Evolutionary conservation across 2,113 vertebrate species (phyloP).

Genomic region (Enhydra lutris): DNA sequence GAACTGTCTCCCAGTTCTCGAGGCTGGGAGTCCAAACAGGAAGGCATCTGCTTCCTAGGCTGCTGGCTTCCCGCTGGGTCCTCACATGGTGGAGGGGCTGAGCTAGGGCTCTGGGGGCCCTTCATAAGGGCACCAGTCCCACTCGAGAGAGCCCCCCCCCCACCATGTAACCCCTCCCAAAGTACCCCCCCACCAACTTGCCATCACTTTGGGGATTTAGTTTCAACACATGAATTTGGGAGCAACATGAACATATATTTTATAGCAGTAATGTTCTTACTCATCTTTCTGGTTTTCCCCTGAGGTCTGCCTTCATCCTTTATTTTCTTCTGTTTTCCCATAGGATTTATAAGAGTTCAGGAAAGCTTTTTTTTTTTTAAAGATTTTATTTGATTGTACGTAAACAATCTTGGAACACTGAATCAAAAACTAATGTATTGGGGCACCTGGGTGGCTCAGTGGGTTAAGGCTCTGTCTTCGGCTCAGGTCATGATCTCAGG

Average conservation of each 20-base stretch:
- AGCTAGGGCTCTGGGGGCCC: background rate
- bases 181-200: background rate
- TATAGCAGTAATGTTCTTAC: background rate
- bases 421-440: too few relatives aligned
- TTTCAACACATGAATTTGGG: background rate
- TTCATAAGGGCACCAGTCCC: background rate
- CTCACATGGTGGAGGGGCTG: background rate
- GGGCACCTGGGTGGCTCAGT: too few relatives aligned
- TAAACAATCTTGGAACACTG: too few relatives aligned
- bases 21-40: background rate
- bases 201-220: background rate
- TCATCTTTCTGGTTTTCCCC: background rate
- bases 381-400: background rate
- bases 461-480: too few relatives aligned
- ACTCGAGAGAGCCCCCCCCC: background rate
- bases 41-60: background rate
- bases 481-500: too few relatives aligned
- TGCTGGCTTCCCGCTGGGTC: background rate
- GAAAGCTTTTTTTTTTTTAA: background rate
- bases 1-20: background rate
- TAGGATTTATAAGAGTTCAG: background rate
- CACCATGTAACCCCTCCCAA: background rate
- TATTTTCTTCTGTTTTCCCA: background rate
- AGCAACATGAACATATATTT: background rate
- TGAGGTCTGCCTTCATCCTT: background rate